These are phyloP conservation scores for Tridacna crocea DNA, from an alignment of 2,888 invertebrate genomes.

Conservation along the genomic window DNA sequence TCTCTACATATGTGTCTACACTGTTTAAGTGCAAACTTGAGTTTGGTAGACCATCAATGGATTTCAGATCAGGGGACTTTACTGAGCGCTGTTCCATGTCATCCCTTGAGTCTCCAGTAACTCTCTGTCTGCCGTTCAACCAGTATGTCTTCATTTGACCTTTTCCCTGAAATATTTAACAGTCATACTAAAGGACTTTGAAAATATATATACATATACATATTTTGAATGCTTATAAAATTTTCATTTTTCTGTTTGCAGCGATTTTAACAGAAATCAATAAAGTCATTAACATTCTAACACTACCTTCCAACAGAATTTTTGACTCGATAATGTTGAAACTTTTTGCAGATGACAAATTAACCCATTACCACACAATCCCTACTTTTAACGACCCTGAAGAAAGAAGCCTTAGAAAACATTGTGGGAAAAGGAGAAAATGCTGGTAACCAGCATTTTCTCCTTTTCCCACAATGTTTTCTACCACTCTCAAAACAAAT, in stretches of 20 bases:
- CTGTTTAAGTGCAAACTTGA: no score
- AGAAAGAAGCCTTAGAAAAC: background rate
- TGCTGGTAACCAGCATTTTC: background rate
- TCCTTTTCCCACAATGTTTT: slow-evolving; percentile 1
- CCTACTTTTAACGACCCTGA: no score
- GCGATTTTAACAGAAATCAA: background rate
- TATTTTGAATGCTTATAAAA: background rate
- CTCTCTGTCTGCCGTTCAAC: slow-evolving; percentile 23
- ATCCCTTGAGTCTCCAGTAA: background rate
- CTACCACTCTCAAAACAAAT: no score
- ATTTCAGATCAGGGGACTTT: background rate
- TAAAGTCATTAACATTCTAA: no score
- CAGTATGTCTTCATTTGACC: slow-evolving; percentile 65
- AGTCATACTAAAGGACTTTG: background rate
- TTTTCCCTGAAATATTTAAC: slow-evolving; percentile 53
- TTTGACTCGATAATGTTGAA: no score
- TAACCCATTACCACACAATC: no score
- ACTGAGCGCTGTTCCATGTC: background rate
- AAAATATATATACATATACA: background rate
- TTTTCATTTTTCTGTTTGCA: background rate
- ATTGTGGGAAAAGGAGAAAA: background rate
- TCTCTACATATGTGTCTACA: no score
- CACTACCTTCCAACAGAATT: no score
- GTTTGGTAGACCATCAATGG: background rate
- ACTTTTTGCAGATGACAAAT: no score